phyloP scores from a whole-genome alignment of 2,797 vertebrate genomes.

The Limnodromus scolopaceus region DNA sequence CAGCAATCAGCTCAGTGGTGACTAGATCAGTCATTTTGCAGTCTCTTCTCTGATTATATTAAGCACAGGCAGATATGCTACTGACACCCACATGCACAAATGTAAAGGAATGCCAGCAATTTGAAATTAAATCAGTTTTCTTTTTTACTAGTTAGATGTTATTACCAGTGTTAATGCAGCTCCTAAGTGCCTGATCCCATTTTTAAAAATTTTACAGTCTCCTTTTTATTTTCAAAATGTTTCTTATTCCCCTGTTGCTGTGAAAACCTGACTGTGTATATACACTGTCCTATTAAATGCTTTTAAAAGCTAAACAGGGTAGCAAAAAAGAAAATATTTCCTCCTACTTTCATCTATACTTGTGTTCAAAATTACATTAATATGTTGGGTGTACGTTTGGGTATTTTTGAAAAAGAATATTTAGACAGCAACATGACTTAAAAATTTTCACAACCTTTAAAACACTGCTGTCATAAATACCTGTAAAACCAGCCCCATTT shows the following conservation, averaged over 20 bases:
- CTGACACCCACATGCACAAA: background rate
- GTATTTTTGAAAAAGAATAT: background rate
- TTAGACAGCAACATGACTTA: background rate
- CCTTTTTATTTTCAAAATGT: background rate
- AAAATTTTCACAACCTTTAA: background rate
- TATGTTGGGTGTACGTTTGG: background rate
- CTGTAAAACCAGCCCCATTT: background rate
- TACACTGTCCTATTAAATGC: background rate
- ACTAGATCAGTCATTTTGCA: background rate
- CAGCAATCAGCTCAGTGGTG: background rate
- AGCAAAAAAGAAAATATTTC: background rate
- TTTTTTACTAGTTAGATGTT: background rate
- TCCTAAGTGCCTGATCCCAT: background rate
- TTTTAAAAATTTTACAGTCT: background rate
- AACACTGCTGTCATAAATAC: background rate
- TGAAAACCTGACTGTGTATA: background rate
- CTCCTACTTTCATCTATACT: background rate
- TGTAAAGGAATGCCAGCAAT: background rate
- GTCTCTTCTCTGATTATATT: background rate
- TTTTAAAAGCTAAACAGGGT: background rate
- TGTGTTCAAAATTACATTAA: background rate
- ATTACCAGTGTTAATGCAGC: background rate
- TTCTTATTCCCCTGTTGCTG: background rate
- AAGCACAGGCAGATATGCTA: background rate
- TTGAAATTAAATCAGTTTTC: background rate